Evolutionary conservation across 2,113 vertebrate species (phyloP), one percentile per base, ranked within the genome.

Genomic region (Pterophyllum scalare): DNA sequence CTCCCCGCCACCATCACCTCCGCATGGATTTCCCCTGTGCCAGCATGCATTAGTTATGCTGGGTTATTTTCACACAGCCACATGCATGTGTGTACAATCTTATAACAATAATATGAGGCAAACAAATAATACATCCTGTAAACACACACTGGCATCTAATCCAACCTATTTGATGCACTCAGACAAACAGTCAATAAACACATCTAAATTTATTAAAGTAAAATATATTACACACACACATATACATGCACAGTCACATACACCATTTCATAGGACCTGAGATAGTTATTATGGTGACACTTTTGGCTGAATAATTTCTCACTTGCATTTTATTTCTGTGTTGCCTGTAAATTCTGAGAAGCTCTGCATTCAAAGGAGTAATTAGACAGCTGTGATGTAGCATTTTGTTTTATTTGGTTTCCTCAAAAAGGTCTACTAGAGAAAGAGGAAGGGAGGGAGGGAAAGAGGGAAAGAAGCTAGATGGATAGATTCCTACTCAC

Each of bases 301-400:
- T 87, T 33, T 40, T 82, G 56, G 62, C 67, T 81, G 33, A 56
- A 82, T 38, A 77, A 87, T 88, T 72, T 82, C 82, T 82, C 81
- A 83, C 79, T 87, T 89, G 77, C 58, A 57, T 89, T 91, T 93
- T 88, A 91, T 89, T 92, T 59, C 77, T 84, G 83, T 87, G 90
- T 90, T 80, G 84, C 84, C 87, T 80, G 80, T 89, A 88, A 88
- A 93, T 82, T 82, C 79, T 78, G 67, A 80, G 86, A 87, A 77
- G 43, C 62, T 57, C 28, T 31, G 87, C 82, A 79, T 81, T 87
- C 75, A 91, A 92, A 91, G 89, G 91, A 91, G 80, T 85, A 92
- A 91, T 94, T 91, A 94, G 87, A 85, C 78, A 57, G 80, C 84
- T 75, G 79, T 90, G 90, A 93, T 93, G 88, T 72, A 78, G 58